Percentiles rank a stretch among this genome's conserved stretches.
Conservation (phyloP, 2,797 vertebrate species). For the Sebastes reedi region DNA sequence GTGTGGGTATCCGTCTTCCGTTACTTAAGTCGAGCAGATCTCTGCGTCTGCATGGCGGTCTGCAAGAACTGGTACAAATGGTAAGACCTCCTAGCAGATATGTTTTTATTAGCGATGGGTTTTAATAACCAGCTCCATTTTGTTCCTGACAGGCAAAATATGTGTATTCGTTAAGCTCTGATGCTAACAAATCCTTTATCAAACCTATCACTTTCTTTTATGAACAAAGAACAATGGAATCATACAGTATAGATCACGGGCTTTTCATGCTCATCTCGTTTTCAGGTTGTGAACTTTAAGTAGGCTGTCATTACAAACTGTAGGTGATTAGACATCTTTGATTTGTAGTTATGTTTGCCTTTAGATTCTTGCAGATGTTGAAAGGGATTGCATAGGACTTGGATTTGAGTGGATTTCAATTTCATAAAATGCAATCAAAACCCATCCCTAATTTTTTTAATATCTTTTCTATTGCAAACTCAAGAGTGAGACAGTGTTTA, state of each 20-base stretch:
- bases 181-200: not conserved
- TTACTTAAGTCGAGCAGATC: slow-evolving; percentile 93
- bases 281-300: not conserved
- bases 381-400: not conserved
- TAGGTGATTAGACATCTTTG: not conserved
- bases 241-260: not conserved
- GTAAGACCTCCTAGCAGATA: slow-evolving; percentile 80
- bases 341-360: not conserved
- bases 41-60: slow-evolving; percentile 98
- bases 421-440: not conserved
- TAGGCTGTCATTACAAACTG: not conserved
- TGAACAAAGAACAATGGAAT: not conserved
- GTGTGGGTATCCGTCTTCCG: slow-evolving; percentile 99
- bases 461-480: not conserved
- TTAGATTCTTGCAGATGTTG: not conserved
- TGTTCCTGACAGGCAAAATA: not conserved
- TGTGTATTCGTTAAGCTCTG: not conserved
- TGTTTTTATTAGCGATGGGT: not conserved
- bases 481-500: not conserved
- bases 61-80: slow-evolving; percentile 99
- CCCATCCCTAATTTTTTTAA: not conserved
- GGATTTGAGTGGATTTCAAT: not conserved
- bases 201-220: not conserved
- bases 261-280: not conserved
- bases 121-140: not conserved